Base-by-base conservation (phyloP, 2,797 vertebrate species). In the Calcarius lapponicus region DNA sequence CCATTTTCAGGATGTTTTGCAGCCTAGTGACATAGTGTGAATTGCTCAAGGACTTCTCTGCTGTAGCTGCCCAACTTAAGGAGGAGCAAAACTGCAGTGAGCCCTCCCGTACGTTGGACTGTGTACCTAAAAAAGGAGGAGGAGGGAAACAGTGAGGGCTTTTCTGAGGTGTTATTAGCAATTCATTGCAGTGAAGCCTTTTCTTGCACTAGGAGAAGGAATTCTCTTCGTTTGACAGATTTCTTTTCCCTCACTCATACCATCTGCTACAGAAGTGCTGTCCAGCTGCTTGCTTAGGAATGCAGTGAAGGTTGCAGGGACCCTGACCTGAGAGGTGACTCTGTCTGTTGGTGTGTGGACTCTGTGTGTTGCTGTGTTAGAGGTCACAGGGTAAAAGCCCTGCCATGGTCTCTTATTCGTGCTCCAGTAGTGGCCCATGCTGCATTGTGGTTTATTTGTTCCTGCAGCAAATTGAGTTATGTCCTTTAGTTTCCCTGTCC, bases 321-420 rank as follows among this genome's bases (percentile, higher is more conserved):
- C 80, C 69, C 57, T 48, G 43, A 71, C 19, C 50, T 43, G 54
- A 58, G 56, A 67, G 20, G 12, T 42, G 57, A 38, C 69, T 56
- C 51, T 47, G 22, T 3, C 1, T 38, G 7, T 32, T 48, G 22
- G 42, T 5, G 13, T 1, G 0, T 64, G 28, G 53, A 38, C 61
- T 60, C 48, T 17, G 34, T 1, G 0, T 28, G 18, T 28, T 40
- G 29, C 51, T 6, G 13, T 1, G 0, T 64, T 73, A 71, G n/a
- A 65, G 13, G 5, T 25, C 25, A 0, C 45, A 70, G 75, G 24
- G 12, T 25, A 45, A 45, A 90, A 88, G 10, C 19, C 11, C 40
- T 87, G 40, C 22, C 4, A 0, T 45, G 10, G 17, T 42, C 31
- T 60, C 32, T 67, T 75, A 64, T 15, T 78, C n/a, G 34, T 79